These are phyloP conservation scores for Ammodytes dubius DNA, from an alignment of 2,113 vertebrate genomes.

Conservation along the genomic window DNA sequence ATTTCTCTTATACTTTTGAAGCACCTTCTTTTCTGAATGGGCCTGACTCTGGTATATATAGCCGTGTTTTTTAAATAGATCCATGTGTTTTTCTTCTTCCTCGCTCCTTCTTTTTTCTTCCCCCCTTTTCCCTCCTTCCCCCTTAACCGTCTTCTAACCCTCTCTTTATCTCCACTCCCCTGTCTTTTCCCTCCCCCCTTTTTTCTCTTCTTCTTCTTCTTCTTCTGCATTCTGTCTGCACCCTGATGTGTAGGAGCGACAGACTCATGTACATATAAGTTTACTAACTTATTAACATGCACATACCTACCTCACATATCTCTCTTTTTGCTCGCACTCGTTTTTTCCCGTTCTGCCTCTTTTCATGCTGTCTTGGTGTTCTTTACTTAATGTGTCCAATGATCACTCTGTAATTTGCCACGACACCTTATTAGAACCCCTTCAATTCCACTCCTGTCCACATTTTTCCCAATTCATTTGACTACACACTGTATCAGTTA, in stretches of 20 bases:
- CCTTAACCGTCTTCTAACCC: slow-evolving; percentile 75
- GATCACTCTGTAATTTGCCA: slow-evolving; percentile 79
- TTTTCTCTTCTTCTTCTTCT: slow-evolving; percentile 61
- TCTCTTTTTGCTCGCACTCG: slow-evolving; percentile 79
- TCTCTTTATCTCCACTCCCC: slow-evolving; percentile 78
- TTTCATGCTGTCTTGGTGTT: slow-evolving; percentile 82
- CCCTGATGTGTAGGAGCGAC: slow-evolving; percentile 83
- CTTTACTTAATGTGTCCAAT: slow-evolving; percentile 77
- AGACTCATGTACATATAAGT: slow-evolving; percentile 86
- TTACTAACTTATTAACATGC: slow-evolving; percentile 83
- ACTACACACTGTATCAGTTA: slow-evolving; percentile 80
- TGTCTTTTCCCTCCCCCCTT: slow-evolving; percentile 63
- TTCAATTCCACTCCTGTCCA: slow-evolving; percentile 70
- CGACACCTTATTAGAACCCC: slow-evolving; percentile 69
- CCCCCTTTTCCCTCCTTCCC: slow-evolving; percentile 66
- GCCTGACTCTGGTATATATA: slow-evolving; percentile 80
- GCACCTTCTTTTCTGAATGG: slow-evolving; percentile 79
- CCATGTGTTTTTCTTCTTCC: slow-evolving; percentile 83
- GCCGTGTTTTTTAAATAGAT: slow-evolving; percentile 84
- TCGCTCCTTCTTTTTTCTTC: slow-evolving; percentile 79
- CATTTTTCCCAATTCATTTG: slow-evolving; percentile 73
- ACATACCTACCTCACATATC: slow-evolving; percentile 81
- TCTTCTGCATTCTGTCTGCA: slow-evolving; percentile 83
- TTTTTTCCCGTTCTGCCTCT: slow-evolving; percentile 78
- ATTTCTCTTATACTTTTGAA: slow-evolving; percentile 59